Conservation (phyloP, 1,140 invertebrate genomes). For the Eueides isabella region DNA sequence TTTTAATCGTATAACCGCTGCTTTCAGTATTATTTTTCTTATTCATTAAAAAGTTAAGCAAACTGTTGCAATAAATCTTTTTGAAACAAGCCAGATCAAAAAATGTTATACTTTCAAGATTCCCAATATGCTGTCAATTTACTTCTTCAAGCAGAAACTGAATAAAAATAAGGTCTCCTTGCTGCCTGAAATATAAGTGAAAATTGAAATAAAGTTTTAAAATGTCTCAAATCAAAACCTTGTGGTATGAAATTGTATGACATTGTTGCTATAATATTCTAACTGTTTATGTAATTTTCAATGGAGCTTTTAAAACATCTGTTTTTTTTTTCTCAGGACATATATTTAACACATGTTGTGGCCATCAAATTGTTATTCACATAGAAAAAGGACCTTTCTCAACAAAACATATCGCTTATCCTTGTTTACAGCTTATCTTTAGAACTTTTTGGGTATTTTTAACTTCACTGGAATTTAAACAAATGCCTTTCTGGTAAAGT, state of each 20-base stretch:
- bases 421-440: slow-evolving; percentile 33
- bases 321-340: too few relatives aligned
- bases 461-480: neutral
- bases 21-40: neutral
- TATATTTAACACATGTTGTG: too few relatives aligned
- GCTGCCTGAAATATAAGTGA: slow-evolving; percentile 36
- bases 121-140: slow-evolving; percentile 34
- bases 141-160: slow-evolving; percentile 33
- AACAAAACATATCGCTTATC: slow-evolving; percentile 27
- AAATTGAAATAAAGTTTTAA: slow-evolving; percentile 34
- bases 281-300: neutral
- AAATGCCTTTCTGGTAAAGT: neutral
- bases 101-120: slow-evolving; percentile 24
- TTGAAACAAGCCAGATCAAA: slow-evolving; percentile 22
- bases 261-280: neutral
- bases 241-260: slow-evolving; percentile 13
- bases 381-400: slow-evolving; percentile 24
- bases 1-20: neutral
- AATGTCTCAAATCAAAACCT: slow-evolving; percentile 32
- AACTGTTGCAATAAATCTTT: slow-evolving; percentile 28
- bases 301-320: neutral
- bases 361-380: slow-evolving; percentile 23
- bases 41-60: neutral
- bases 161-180: slow-evolving; percentile 36
- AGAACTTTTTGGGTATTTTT: slow-evolving; percentile 25